A percentile compares a stretch with the other conserved stretches of the same genome.
These are phyloP conservation scores for Sminthurides aquaticus DNA, from an alignment of 2,888 invertebrate genomes.

Conservation along the genomic window DNA sequence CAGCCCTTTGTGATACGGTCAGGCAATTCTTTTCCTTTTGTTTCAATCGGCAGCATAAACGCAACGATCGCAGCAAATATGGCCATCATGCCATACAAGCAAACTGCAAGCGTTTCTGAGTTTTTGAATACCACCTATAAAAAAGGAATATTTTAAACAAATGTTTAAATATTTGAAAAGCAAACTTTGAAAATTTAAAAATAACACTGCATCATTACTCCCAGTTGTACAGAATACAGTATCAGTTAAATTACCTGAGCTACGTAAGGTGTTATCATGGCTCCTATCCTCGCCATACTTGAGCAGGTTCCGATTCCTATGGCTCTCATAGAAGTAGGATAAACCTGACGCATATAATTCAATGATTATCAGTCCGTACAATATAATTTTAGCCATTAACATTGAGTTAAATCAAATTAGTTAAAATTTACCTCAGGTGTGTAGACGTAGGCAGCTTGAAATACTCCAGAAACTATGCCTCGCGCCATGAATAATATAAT, in stretches of 20 bases:
- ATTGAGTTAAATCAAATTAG: not conserved
- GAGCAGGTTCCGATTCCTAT: slow-evolving; percentile 90
- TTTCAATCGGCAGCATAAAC: slow-evolving; percentile 75
- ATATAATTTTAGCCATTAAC: too few relatives aligned
- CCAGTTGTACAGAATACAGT: too few relatives aligned
- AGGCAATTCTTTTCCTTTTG: slow-evolving; percentile 61
- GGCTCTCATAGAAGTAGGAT: slow-evolving; percentile 78
- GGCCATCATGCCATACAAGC: slow-evolving; percentile 69
- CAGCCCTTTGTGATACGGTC: slow-evolving; percentile 25
- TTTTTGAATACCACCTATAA: slow-evolving; percentile 64
- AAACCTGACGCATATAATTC: too few relatives aligned
- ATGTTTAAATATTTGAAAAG: not conserved
- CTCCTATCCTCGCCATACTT: slow-evolving; percentile 81
- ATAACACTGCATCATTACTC: not conserved
- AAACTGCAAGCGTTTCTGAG: slow-evolving; percentile 58
- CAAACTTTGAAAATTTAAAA: slow-evolving; percentile 1
- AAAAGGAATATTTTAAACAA: slow-evolving; percentile 1
- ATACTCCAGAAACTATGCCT: slow-evolving; percentile 86
- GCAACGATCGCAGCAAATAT: slow-evolving; percentile 67
- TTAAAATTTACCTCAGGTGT: slow-evolving; percentile 73
- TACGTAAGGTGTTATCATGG: slow-evolving; percentile 88
- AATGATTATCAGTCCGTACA: too few relatives aligned
- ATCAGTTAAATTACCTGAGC: slow-evolving; percentile 72
- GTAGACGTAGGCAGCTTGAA: slow-evolving; percentile 92
- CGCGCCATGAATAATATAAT: slow-evolving; percentile 77